phyloP scores from a whole-genome alignment of 2,113 vertebrate species.

The Lonchura striata region DNA sequence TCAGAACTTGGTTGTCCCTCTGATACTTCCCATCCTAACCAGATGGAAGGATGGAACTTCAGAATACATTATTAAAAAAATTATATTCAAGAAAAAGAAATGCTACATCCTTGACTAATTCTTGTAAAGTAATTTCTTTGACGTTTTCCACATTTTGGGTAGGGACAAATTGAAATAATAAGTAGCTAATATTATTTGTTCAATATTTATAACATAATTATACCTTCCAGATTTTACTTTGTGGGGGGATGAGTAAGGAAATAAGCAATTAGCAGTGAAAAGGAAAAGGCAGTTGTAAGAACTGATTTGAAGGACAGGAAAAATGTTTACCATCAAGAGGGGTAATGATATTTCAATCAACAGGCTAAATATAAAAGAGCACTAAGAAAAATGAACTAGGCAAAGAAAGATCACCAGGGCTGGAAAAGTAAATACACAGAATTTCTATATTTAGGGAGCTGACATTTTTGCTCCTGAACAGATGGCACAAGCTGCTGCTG shows the following conservation, averaged over 20 bases:
- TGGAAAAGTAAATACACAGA: constrained; percentile 24
- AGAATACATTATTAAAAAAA: neutral
- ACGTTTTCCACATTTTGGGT: neutral
- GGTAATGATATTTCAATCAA: neutral
- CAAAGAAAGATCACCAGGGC: constrained; percentile 2
- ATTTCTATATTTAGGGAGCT: constrained; percentile 51
- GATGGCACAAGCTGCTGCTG: neutral
- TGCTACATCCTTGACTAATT: neutral
- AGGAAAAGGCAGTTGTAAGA: neutral
- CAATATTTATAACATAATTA: neutral
- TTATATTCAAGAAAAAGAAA: neutral
- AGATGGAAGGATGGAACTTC: neutral
- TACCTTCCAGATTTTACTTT: neutral
- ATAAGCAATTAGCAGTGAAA: neutral
- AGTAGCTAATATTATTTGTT: neutral
- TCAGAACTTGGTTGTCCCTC: neutral
- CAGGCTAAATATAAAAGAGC: constrained; percentile 15
- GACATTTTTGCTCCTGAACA: constrained; percentile 24
- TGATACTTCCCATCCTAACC: neutral
- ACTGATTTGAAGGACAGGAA: neutral
- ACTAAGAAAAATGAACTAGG: constrained; percentile 18
- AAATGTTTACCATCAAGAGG: neutral
- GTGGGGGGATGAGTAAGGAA: neutral
- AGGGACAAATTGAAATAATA: neutral
- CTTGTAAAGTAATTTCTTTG: neutral